phyloP scores from a whole-genome alignment of 2,888 invertebrate species.

The Melipona beecheii region DNA sequence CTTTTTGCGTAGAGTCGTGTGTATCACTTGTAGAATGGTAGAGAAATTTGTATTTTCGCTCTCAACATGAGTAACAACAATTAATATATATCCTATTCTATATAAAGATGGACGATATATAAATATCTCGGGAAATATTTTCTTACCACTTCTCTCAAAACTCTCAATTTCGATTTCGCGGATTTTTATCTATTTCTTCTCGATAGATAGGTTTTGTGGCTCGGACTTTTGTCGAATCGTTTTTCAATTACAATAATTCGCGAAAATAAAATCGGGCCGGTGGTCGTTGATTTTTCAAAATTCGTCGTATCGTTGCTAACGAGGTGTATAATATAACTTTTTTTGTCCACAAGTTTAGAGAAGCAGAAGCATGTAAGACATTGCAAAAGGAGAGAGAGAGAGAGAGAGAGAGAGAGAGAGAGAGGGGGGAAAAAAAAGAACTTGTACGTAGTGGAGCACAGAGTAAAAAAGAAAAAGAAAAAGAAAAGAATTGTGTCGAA shows the following conservation, averaged over 20 bases:
- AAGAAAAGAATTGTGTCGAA: background rate
- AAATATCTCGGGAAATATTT: background rate
- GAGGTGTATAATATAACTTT: background rate
- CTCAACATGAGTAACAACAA: background rate
- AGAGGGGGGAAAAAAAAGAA: background rate
- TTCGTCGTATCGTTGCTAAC: background rate
- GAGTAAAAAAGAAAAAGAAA: slow-evolving; percentile 26
- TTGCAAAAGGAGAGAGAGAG: background rate
- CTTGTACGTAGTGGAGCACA: slow-evolving; percentile 45
- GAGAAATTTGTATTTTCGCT: slow-evolving; percentile 3
- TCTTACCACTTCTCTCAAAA: background rate
- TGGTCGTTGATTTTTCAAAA: background rate
- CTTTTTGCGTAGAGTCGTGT: background rate
- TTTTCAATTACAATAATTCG: background rate
- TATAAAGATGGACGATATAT: background rate
- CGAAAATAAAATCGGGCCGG: too few species aligned
- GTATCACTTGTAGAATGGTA: background rate
- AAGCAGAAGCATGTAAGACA: background rate
- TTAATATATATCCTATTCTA: background rate
- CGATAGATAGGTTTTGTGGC: background rate
- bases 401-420: background rate
- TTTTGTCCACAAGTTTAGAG: background rate
- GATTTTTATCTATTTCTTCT: background rate
- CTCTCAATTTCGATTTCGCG: background rate
- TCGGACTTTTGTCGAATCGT: background rate